A percentile compares a stretch with the other conserved stretches of the same genome.
phyloP scores from a whole-genome alignment of 1,140 invertebrate genomes.

The Ceratosolen fusciceps region DNA sequence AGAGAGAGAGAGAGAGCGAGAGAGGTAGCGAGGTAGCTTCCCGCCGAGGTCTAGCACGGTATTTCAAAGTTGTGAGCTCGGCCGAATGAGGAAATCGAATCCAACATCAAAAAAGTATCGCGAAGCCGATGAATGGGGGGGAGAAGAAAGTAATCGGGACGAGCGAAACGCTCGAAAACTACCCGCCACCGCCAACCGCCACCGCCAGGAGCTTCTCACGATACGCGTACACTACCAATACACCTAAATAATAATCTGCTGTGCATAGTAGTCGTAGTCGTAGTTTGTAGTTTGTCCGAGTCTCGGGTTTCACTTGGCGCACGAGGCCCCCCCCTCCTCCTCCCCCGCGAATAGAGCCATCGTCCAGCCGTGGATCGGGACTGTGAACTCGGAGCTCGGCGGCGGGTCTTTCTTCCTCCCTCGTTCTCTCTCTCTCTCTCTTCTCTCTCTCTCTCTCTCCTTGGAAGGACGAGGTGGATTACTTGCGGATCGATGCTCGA shows the following conservation, averaged over 20 bases:
- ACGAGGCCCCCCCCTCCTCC: background rate
- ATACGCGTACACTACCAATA: background rate
- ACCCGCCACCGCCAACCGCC: too few relatives aligned
- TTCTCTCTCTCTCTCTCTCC: too few relatives aligned
- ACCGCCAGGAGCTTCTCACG: constrained; percentile 26
- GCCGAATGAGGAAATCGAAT: constrained; percentile 18
- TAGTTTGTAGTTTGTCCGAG: too few relatives aligned
- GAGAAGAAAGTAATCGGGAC: background rate
- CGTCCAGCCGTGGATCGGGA: background rate
- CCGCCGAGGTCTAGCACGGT: too few relatives aligned
- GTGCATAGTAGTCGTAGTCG: too few relatives aligned
- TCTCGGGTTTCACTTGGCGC: constrained; percentile 15
- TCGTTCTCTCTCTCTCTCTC: too few relatives aligned
- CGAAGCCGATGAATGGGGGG: background rate
- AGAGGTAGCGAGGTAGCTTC: too few relatives aligned
- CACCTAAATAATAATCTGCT: too few relatives aligned
- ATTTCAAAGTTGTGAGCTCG: too few relatives aligned
- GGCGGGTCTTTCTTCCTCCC: background rate
- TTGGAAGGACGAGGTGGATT: background rate
- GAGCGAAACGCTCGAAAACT: background rate
- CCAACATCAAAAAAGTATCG: constrained; percentile 23
- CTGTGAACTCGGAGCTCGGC: background rate
- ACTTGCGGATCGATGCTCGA: background rate
- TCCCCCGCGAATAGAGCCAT: constrained; percentile 35
- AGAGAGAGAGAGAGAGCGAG: too few relatives aligned